Percentiles rank a stretch among this genome's conserved stretches.
Conservation (phyloP, 2,888 invertebrate genomes). For the Furcula furcula region DNA sequence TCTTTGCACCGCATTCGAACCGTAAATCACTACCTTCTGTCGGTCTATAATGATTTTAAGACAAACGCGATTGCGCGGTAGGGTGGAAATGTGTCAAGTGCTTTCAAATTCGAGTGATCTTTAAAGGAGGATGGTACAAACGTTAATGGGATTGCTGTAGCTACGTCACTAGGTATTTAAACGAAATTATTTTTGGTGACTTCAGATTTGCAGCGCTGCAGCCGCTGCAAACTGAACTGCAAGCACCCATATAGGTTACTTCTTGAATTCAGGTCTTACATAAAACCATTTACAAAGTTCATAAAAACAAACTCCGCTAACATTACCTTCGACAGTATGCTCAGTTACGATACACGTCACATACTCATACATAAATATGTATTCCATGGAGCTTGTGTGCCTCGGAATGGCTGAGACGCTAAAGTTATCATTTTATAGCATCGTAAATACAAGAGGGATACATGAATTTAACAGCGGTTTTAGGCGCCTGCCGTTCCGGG, state of each 20-base stretch:
- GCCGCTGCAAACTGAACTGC: too few relatives aligned
- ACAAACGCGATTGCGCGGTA: not conserved
- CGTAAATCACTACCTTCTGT: constrained; percentile 8
- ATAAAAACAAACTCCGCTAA: constrained; percentile 6
- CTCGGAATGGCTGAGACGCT: constrained; percentile 24
- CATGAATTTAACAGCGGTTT: constrained; percentile 38
- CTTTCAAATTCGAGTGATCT: constrained; percentile 1
- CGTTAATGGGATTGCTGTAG: not conserved
- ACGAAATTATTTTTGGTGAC: too few relatives aligned
- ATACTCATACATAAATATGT: constrained; percentile 10
- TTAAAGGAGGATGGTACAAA: not conserved
- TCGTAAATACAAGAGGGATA: constrained; percentile 41
- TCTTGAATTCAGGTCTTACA: not conserved
- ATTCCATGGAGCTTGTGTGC: constrained; percentile 8
- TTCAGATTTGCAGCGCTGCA: too few relatives aligned
- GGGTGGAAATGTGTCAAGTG: constrained; percentile 2
- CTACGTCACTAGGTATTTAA: too few relatives aligned
- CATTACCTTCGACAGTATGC: constrained; percentile 3
- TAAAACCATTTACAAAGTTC: not conserved
- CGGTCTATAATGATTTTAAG: not conserved
- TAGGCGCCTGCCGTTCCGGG: too few relatives aligned
- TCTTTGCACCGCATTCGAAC: constrained; percentile 20
- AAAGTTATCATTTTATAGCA: constrained; percentile 54
- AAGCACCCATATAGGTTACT: not conserved
- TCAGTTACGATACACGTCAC: constrained; percentile 10